These are phyloP conservation scores for Spinibarbus caldwelli DNA, from an alignment of 2,797 vertebrate species.

Conservation along the genomic window DNA sequence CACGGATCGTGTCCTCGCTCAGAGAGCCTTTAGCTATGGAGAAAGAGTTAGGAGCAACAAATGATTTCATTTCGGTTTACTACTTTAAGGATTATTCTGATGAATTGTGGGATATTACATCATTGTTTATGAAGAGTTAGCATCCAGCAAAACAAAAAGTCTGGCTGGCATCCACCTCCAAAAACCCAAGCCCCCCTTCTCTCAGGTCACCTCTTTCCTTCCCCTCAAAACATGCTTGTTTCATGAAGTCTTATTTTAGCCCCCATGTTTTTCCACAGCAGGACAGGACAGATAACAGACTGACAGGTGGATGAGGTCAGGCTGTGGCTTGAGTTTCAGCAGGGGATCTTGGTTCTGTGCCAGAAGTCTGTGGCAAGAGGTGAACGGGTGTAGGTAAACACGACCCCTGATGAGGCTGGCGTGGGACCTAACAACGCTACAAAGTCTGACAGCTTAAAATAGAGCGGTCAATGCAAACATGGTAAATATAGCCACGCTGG, in stretches of 20 bases:
- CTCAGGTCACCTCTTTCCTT: conserved; percentile 56
- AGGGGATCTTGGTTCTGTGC: conserved; percentile 64
- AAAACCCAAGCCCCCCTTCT: not conserved
- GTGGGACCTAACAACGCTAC: conserved; percentile 9
- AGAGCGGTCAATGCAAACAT: conserved; percentile 37
- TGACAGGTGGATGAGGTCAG: conserved; percentile 78
- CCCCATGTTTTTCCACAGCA: conserved; percentile 72
- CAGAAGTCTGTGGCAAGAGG: conserved; percentile 57
- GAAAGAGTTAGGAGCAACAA: not conserved
- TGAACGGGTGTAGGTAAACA: conserved; percentile 55
- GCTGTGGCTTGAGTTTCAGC: conserved; percentile 62
- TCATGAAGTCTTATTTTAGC: too few relatives aligned
- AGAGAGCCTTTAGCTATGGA: conserved; percentile 88
- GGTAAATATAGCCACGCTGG: conserved; percentile 58
- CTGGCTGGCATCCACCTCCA: too few relatives aligned
- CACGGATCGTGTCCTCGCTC: conserved; percentile 95
- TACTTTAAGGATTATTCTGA: not conserved
- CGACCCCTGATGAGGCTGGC: conserved; percentile 53
- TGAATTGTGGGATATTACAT: not conserved
- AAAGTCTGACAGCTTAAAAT: conserved; percentile 52
- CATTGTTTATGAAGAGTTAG: not conserved
- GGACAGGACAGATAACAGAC: conserved; percentile 64
- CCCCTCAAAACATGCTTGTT: too few relatives aligned
- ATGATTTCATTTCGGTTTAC: not conserved
- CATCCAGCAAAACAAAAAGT: not conserved